Percentiles rank a stretch among this genome's conserved stretches.
phyloP scores from a whole-genome alignment of 2,113 vertebrate genomes.

The Isichthys henryi region DNA sequence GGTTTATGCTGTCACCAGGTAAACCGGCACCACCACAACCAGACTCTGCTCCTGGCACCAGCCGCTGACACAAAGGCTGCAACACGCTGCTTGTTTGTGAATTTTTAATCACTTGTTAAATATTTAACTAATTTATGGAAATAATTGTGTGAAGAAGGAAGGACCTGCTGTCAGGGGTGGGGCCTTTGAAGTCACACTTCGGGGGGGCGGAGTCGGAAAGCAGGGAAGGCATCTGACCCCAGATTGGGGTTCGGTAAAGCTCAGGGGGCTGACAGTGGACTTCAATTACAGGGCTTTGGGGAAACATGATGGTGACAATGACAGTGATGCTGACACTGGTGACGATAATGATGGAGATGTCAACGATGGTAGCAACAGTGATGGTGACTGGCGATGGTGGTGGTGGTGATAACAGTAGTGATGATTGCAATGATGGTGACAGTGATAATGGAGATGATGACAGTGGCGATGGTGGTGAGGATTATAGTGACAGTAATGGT shows the following conservation, averaged over 20 bases:
- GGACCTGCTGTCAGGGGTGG: conserved; percentile 7
- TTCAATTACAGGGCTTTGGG: not conserved
- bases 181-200: conserved; percentile 15
- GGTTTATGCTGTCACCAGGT: not conserved
- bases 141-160: conserved; percentile 21
- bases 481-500: not conserved
- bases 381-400: too few relatives aligned
- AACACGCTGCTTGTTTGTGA: conserved; percentile 17
- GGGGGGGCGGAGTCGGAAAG: not conserved
- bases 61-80: not conserved
- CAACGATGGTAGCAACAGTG: too few relatives aligned
- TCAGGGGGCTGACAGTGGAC: not conserved
- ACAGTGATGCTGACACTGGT: not conserved
- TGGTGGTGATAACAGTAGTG: not conserved
- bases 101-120: conserved; percentile 22
- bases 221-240: not conserved
- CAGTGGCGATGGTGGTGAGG: not conserved
- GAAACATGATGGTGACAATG: not conserved
- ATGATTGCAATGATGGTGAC: not conserved
- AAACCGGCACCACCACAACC: not conserved
- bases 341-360: not conserved
- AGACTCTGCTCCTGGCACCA: not conserved
- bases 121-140: conserved; percentile 24
- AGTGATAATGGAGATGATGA: not conserved
- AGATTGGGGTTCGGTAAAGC: not conserved